A percentile compares a stretch with the other conserved stretches of the same genome.
Evolutionary conservation across 2,888 invertebrate genomes (phyloP).

Genomic region (Amphipoea oculea): DNA sequence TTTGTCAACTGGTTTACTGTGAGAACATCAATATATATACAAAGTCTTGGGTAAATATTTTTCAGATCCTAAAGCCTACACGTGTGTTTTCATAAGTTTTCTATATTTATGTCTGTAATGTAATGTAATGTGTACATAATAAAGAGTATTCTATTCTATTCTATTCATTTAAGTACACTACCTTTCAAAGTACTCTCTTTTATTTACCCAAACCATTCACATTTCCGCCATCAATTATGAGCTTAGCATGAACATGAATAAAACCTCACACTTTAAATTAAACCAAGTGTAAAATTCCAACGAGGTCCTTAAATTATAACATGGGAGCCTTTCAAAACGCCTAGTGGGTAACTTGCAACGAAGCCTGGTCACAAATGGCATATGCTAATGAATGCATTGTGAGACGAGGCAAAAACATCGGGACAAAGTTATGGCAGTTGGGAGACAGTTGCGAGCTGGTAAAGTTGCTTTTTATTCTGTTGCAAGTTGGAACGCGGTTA

Average conservation of each 20-base stretch:
- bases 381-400: conserved; percentile 63
- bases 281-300: conserved; percentile 8
- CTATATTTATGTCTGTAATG: too few species aligned
- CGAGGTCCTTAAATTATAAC: conserved; percentile 29
- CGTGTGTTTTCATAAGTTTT: too few species aligned
- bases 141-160: too few species aligned
- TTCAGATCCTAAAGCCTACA: not conserved
- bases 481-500: conserved; percentile 26
- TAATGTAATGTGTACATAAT: too few species aligned
- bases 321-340: conserved; percentile 27
- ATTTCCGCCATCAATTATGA: conserved; percentile 10
- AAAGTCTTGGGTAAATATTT: conserved; percentile 9
- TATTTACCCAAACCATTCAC: conserved; percentile 4
- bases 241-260: conserved; percentile 4
- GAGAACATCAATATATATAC: not conserved
- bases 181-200: not conserved
- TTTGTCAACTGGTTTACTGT: not conserved
- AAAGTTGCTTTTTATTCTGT: conserved; percentile 56
- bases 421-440: conserved; percentile 59
- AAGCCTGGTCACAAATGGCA: conserved; percentile 43
- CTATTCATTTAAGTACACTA: not conserved
- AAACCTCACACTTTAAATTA: not conserved
- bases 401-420: conserved; percentile 51
- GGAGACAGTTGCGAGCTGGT: conserved; percentile 56
- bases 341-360: conserved; percentile 13